Percentiles rank a stretch among this genome's conserved stretches.
Conservation (phyloP, 2,888 invertebrate species). For the Hecatera dysodea region DNA sequence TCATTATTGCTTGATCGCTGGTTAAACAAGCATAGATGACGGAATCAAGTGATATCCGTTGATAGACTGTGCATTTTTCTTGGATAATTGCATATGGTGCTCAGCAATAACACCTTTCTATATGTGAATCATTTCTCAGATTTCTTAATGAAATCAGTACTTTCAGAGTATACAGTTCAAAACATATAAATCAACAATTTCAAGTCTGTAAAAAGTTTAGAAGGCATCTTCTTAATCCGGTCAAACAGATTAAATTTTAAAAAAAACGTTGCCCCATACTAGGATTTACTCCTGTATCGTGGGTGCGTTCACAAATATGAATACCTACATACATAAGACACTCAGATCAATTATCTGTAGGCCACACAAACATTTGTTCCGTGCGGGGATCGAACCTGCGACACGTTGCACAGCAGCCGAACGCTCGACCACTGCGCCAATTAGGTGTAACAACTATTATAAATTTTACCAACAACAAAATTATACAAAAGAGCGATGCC, state of each 20-base stretch:
- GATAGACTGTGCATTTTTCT: not conserved
- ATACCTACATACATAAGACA: too few relatives aligned
- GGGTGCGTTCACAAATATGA: too few relatives aligned
- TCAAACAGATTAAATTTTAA: not conserved
- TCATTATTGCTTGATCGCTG: constrained; percentile 21
- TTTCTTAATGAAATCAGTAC: not conserved
- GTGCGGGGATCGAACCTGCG: too few relatives aligned
- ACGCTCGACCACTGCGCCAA: too few relatives aligned
- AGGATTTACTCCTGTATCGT: too few relatives aligned
- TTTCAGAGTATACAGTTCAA: not conserved
- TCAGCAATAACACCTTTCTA: not conserved
- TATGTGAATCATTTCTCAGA: not conserved
- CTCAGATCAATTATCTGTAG: too few relatives aligned
- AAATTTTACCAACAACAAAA: constrained; percentile 16
- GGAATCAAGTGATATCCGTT: constrained; percentile 15
- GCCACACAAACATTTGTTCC: too few relatives aligned
- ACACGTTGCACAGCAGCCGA: too few relatives aligned
- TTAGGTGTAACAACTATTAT: constrained; percentile 3
- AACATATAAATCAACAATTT: not conserved
- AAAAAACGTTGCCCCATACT: too few relatives aligned
- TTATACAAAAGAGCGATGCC: constrained; percentile 24
- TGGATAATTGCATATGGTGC: too few relatives aligned
- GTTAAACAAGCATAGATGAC: constrained; percentile 27
- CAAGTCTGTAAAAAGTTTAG: not conserved
- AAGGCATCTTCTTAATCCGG: not conserved